Evolutionary conservation across 2,797 vertebrate species (phyloP).

Genomic region (Gallinago nigripennis): DNA sequence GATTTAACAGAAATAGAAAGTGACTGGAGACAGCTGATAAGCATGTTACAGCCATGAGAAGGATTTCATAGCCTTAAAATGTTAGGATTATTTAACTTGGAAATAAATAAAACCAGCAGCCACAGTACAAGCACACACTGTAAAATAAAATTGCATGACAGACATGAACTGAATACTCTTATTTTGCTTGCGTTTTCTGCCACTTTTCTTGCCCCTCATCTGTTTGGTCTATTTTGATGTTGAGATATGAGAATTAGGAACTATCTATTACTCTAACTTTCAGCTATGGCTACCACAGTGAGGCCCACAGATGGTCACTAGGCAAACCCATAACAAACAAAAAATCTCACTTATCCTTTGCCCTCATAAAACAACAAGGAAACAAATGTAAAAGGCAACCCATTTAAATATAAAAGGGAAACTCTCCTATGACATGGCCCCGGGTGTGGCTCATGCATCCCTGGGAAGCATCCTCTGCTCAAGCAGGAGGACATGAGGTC

Average conservation of each 20-base stretch:
- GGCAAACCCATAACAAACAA: constrained; percentile 1
- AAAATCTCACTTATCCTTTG: constrained; percentile 13
- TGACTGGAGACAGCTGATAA: constrained; percentile 8
- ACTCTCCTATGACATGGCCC: background rate
- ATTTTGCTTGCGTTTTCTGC: background rate
- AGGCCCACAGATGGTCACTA: constrained; percentile 9
- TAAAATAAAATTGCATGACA: background rate
- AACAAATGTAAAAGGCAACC: background rate
- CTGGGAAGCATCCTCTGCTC: background rate
- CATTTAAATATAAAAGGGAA: background rate
- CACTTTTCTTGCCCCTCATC: background rate
- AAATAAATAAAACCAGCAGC: constrained; percentile 26
- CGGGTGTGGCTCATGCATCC: background rate
- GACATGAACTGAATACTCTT: background rate
- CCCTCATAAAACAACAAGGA: background rate
- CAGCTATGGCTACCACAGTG: background rate
- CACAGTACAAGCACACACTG: background rate
- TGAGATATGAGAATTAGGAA: background rate
- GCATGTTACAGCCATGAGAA: background rate
- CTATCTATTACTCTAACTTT: constrained; percentile 18
- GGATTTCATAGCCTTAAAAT: background rate
- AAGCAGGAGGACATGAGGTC: background rate
- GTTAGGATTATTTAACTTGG: background rate
- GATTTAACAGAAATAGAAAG: constrained; percentile 11
- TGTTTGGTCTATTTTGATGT: background rate